Evolutionary conservation across 2,113 vertebrate species (phyloP).

Genomic region (Grus americana): DNA sequence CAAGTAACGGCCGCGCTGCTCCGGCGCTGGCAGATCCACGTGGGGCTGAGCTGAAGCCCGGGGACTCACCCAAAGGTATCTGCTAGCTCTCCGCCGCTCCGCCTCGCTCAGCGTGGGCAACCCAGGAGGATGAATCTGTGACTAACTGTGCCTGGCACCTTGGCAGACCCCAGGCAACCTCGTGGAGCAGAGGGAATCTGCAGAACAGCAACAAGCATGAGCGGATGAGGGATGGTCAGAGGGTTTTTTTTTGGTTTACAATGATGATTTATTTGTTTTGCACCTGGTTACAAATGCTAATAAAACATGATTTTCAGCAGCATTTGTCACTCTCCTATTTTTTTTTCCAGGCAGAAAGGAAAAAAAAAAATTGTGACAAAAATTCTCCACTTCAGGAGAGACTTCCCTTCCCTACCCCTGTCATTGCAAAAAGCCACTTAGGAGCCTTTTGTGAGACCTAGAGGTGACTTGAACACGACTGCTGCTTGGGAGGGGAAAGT

Average conservation of each 20-base stretch:
- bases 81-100: background rate
- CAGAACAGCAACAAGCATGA: background rate
- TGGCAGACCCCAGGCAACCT: background rate
- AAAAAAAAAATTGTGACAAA: background rate
- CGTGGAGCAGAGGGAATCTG: background rate
- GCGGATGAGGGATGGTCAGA: background rate
- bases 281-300: background rate
- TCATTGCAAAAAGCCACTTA: background rate
- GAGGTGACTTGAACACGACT: background rate
- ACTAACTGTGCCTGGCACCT: background rate
- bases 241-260: background rate
- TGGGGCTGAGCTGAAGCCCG: fast-evolving
- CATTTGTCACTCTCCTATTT: background rate
- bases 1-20: background rate
- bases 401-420: background rate
- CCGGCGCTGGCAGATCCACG: background rate
- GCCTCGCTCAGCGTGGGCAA: background rate
- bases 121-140: background rate
- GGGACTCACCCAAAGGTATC: fast-evolving
- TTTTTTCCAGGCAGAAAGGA: background rate
- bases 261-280: conserved; percentile 8
- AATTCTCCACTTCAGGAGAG: background rate
- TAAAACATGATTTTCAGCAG: background rate
- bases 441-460: background rate
- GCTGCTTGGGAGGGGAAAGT: background rate